Evolutionary conservation across 2,113 vertebrate species (phyloP).

Genomic region (Austrofundulus limnaeus): DNA sequence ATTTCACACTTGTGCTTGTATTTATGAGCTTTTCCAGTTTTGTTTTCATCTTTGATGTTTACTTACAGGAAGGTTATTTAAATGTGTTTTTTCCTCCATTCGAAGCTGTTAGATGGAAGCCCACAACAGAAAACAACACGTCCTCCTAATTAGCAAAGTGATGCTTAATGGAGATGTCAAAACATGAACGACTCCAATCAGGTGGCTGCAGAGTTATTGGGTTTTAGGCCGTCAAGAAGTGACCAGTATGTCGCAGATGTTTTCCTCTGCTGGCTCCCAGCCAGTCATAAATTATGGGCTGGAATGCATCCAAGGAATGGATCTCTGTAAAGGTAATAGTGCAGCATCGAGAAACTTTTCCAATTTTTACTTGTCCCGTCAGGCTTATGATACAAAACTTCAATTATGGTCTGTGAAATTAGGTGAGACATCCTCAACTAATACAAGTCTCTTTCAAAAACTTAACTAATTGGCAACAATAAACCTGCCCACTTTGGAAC

Average conservation of each 20-base stretch:
- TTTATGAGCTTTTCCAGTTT: constrained; percentile 1
- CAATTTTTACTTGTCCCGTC: no score
- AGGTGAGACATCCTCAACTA: background rate
- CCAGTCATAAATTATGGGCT: constrained; percentile 13
- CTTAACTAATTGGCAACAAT: no score
- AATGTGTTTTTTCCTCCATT: constrained; percentile 6
- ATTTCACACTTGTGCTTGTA: background rate
- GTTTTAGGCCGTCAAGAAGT: constrained; percentile 3
- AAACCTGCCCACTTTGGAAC: no score
- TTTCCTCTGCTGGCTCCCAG: constrained; percentile 17
- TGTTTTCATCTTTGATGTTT: constrained; percentile 15
- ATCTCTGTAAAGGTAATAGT: constrained; percentile 18
- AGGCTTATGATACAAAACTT: no score
- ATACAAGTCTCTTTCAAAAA: no score
- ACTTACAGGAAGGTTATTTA: constrained; percentile 8
- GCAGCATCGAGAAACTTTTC: background rate
- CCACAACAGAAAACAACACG: constrained; percentile 7
- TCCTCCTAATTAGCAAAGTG: constrained; percentile 13
- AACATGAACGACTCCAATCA: background rate
- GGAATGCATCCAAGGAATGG: constrained; percentile 9
- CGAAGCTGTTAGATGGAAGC: constrained; percentile 17
- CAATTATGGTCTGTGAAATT: background rate
- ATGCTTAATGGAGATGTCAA: background rate
- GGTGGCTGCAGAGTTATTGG: background rate
- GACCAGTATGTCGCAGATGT: constrained; percentile 4